A percentile compares a stretch with the other conserved stretches of the same genome.
phyloP scores from a whole-genome alignment of 2,113 vertebrate species.

The Passer domesticus region DNA sequence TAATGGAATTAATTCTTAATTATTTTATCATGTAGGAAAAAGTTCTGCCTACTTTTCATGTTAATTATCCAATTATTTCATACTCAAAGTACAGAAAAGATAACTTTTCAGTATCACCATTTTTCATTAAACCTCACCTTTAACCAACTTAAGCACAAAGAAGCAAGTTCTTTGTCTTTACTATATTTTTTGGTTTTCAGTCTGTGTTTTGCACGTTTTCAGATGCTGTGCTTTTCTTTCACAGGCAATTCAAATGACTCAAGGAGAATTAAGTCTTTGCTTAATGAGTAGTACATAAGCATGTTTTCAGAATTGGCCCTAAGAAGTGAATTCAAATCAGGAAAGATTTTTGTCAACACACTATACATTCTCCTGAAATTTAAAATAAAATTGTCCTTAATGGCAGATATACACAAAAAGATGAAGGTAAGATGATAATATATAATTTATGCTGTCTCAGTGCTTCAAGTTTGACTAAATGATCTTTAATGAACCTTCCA shows the following conservation, averaged over 20 bases:
- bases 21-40: not conserved
- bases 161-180: not conserved
- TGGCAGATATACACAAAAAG: too few species aligned
- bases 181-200: not conserved
- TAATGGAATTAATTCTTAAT: not conserved
- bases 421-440: too few species aligned
- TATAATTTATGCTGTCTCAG: not conserved
- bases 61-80: not conserved
- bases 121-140: not conserved
- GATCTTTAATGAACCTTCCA: not conserved
- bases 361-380: not conserved
- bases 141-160: not conserved
- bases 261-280: not conserved
- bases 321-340: not conserved
- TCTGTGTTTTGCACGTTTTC: not conserved
- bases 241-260: not conserved
- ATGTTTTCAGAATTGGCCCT: not conserved
- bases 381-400: not conserved
- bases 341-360: not conserved
- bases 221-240: not conserved
- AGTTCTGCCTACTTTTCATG: not conserved
- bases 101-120: not conserved
- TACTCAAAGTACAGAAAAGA: not conserved
- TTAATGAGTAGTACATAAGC: not conserved
- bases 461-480: not conserved